Evolutionary conservation across 1,140 invertebrate species (phyloP), one percentile per base, ranked within the genome.

Genomic region (Pseudomyrmex cubaensis): DNA sequence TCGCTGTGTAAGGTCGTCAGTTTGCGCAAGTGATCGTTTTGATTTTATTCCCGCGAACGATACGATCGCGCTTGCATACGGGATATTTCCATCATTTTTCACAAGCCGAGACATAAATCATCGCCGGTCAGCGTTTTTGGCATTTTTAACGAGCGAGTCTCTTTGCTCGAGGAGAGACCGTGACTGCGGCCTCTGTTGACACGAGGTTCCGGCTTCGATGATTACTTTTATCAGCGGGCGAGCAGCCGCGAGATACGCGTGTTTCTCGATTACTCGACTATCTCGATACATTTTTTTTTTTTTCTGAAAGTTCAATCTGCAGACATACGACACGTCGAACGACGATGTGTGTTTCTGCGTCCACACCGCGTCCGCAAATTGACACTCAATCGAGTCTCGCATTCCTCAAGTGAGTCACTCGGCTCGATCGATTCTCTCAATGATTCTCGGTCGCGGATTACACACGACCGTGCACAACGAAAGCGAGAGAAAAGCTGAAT

Each of bases 361-460:
- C 63, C 2, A 17, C 46, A 63, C 20, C 1, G 0, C 0, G 25
- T 72, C 46, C 76, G 54, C 22, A 22, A 35, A 48, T 61, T 59
- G 54, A 80, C 54, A 78, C 48, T 72, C 56, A 7, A 4, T 80
- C 76, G 20, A 72, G 72, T 61, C 66, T 72, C 66, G 44, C 66
- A 50, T 35, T 76, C 8, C 50, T 35, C 35, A 35, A 54, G 56
- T 67, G 82, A 84, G 17, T 77, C 73, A 77, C 44, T 20, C 35
- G 22, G 22, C 2, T 48, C 50, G 46, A 80, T 72, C 48, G n/a
- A 35, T 2, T 22, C 48, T 59, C 54, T 64, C 57, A 25, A 46
- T 22, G 12, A 48, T 57, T 35, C 77, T 74, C 56, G 66, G 59
- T 69, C 44, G 64, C 22, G 54, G 44, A 50, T 61, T 80, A 70